Conservation (phyloP, 2,888 invertebrate species). For the Frankliniella intonsa region DNA sequence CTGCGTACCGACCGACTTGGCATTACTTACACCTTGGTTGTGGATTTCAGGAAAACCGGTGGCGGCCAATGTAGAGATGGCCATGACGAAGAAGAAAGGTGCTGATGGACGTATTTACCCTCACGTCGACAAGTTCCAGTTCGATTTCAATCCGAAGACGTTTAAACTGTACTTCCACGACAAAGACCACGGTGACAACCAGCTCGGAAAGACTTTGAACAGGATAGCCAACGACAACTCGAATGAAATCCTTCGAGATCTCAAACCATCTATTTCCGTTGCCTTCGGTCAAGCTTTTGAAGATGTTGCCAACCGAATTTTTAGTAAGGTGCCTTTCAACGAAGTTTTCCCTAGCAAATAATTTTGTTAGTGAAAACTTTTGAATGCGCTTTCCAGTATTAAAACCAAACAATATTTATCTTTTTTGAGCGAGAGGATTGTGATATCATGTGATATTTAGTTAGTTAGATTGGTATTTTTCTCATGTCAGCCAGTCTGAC, state of each 20-base stretch:
- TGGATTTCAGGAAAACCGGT: neutral
- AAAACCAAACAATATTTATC: too few relatives aligned
- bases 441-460: neutral
- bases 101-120: neutral
- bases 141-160: neutral
- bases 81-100: neutral
- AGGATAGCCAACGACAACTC: slow-evolving; percentile 12
- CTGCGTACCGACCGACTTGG: too few relatives aligned
- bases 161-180: neutral
- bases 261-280: neutral
- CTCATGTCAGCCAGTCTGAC: neutral
- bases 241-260: neutral
- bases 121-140: neutral
- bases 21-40: too few relatives aligned
- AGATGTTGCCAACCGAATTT: neutral
- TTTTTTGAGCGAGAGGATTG: neutral
- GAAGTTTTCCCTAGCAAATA: neutral
- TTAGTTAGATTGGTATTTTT: neutral
- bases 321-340: neutral
- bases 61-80: neutral
- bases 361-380: neutral
- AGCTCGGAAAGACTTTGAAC: neutral
- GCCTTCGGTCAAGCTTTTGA: slow-evolving; percentile 1
- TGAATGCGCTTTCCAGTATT: too few relatives aligned
- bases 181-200: neutral